A percentile compares a stretch with the other conserved stretches of the same genome.
These are phyloP conservation scores for Gymnarchus niloticus DNA, from an alignment of 2,113 vertebrate genomes.

Conservation along the genomic window DNA sequence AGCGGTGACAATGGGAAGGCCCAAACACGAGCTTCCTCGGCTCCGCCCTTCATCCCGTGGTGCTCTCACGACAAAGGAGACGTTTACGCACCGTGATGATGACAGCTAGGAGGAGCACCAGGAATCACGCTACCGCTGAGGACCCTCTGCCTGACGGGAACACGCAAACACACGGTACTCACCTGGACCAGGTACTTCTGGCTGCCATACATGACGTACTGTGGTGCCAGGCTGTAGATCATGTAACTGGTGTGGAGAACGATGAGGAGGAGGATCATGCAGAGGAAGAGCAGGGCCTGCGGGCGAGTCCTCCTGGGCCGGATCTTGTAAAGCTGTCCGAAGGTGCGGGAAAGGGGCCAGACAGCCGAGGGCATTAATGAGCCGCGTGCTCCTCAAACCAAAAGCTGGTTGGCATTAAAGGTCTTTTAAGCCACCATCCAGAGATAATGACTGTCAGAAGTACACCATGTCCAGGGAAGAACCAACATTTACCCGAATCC, in stretches of 20 bases:
- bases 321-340: constrained; percentile 94
- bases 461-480: no score
- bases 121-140: no score
- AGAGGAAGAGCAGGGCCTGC: constrained; percentile 93
- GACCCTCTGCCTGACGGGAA: no score
- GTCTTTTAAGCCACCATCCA: neutral
- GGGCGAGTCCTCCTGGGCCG: constrained; percentile 83
- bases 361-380: neutral
- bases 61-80: no score
- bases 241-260: constrained; percentile 96
- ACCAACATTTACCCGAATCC: constrained; percentile 85
- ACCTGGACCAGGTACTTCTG: constrained; percentile 90
- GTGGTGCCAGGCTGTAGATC: constrained; percentile 96
- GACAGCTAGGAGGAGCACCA: neutral
- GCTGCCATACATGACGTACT: constrained; percentile 98
- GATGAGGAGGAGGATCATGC: constrained; percentile 94
- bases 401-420: neutral
- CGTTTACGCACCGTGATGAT: neutral
- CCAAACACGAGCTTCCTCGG: no score
- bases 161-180: constrained; percentile 37
- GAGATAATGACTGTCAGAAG: neutral
- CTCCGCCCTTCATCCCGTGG: no score
- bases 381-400: neutral
- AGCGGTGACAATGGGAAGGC: no score
- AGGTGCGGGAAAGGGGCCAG: constrained; percentile 7